Evolutionary conservation across 2,888 invertebrate genomes (phyloP), one percentile per base, ranked within the genome.

Genomic region (Fabriciana adippe): DNA sequence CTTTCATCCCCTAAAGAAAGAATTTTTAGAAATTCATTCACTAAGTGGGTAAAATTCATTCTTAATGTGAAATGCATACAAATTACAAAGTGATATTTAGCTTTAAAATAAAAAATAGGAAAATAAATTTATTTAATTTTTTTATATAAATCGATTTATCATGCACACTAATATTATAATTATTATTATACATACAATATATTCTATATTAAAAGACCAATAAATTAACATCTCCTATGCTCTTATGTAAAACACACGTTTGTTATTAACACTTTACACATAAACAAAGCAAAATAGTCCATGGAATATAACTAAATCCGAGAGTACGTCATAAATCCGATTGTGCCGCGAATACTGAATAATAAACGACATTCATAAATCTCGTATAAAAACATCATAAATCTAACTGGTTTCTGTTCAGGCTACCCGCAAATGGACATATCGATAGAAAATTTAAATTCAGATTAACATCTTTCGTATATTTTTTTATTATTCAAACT

Each of bases 341-440:
- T 89, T 87, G 82, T 85, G 81, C 84, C 82, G 76, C 81, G 83
- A 88, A 89, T 90, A 89, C 81, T 89, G 90, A 89, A 91, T 91
- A 90, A 91, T 90, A 89, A 89, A 92, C 88, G 88, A 84, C 78
- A 81, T 78, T 82, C 87, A 81, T 91, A 92, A 91, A 91, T 91
- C 88, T 86, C 80, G 85, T 88, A 90, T 90, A 90, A 91, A 89
- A 89, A 88, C 83, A 81, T 83, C 80, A 89, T 91, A 91, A 90
- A 90, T 90, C 89, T 87, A 84, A 86, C 80, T 79, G 83, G 79
- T 81, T 82, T 79, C 79, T 80, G 82, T 78, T 75, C 87, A 82
- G 87, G 87, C 78, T 80, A 76, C 76, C 80, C 80, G 68, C 75
- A 68, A 73, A 73, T 71, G 70, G 72, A 73, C 72, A 68, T 69